Percentiles rank a stretch among this genome's conserved stretches.
phyloP scores from a whole-genome alignment of 2,113 vertebrate genomes.

The Ceratotherium simum region DNA sequence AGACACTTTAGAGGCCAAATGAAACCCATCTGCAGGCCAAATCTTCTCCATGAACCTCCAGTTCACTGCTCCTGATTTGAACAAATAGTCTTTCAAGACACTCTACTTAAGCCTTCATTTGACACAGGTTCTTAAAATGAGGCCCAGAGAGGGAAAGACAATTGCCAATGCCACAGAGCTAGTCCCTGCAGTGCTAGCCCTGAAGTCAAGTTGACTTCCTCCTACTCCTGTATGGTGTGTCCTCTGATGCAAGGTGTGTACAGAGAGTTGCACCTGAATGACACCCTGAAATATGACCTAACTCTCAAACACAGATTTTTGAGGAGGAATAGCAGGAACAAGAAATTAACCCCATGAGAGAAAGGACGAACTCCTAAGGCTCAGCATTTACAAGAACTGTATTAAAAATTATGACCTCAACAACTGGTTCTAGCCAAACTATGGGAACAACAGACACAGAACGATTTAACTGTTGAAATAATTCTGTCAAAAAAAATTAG shows the following conservation, averaged over 20 bases:
- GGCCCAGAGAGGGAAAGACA: background rate
- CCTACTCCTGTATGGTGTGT: accelerated
- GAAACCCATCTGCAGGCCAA: background rate
- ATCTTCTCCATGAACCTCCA: background rate
- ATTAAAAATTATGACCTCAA: conserved; percentile 80
- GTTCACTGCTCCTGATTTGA: background rate
- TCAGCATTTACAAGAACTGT: conserved; percentile 73
- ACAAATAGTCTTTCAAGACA: background rate
- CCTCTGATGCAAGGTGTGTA: background rate
- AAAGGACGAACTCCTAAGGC: conserved; percentile 61
- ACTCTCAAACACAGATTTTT: background rate
- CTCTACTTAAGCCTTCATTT: background rate
- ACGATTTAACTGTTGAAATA: conserved; percentile 93
- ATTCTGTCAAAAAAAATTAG: conserved; percentile 95
- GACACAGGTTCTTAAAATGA: background rate
- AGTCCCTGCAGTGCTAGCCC: accelerated
- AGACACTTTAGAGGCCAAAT: background rate
- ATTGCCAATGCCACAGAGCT: background rate
- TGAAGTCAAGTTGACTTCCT: background rate
- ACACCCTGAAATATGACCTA: background rate
- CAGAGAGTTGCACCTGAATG: accelerated
- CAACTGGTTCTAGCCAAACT: conserved; percentile 54
- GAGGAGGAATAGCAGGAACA: background rate
- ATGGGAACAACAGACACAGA: conserved; percentile 84
- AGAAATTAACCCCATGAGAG: background rate